Base-by-base conservation (phyloP, 2,797 vertebrate genomes). In the Triplophysa yarkandensis region DNA sequence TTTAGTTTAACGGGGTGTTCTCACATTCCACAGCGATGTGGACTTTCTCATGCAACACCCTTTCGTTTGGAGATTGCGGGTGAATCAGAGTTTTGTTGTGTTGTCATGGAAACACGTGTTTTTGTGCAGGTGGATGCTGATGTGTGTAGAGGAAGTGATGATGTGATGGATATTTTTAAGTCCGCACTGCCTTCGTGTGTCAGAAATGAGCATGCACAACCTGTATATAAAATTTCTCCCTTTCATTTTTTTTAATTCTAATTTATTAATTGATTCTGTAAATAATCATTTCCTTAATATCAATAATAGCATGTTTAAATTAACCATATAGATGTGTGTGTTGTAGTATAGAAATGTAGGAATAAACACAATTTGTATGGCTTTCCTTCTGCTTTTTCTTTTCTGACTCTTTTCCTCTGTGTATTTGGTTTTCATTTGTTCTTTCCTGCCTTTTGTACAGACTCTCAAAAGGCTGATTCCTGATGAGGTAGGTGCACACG, bases 401-500 rank as follows among this genome's bases (percentile, higher is more conserved):
- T 50, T 10, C 2, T 23, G 4, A 19, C 39, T n/a, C 27, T 48
- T 8, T 11, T 30, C 10, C 28, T 60, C 30, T 60, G 6, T 65
- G 11, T 46, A 46, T 46, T n/a, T 54, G 25, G 19, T 78, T 52
- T 55, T 75, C 50, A 67, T 74, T 30, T 58, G 23, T 71, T 71
- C 48, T 65, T 52, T 72, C 30, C 66, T 79, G 39, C 28, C 17
- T 41, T 9, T 62, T 77, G 34, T 72, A 72, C 86, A 93, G 92
- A 93, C 90, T 79, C 87, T 93, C 87, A 93, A 93, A 84, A 83
- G 92, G 80, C 91, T 92, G 82, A 88, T 93, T 90, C 92, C 90
- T 76, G 92, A 93, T 85, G 92, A 93, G 90, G 92, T 93, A 93
- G 91, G 92, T 72, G 58, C 32, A 65, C 73, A 80, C 77, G 55